phyloP scores from a whole-genome alignment of 1,140 invertebrate genomes.

The Drosophila bocki region DNA sequence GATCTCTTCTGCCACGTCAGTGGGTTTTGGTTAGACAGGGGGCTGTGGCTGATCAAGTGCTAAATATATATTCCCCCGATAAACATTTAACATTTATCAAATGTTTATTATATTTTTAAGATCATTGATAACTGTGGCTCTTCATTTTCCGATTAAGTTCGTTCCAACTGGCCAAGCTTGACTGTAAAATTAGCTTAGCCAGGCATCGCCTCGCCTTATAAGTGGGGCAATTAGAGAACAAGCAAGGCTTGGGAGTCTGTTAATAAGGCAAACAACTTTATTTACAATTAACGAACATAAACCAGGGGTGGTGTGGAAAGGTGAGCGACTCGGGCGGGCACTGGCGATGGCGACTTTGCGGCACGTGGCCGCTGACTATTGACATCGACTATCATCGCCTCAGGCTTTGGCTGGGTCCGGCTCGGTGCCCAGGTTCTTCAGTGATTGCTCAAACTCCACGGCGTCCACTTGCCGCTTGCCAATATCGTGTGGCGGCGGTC shows the following conservation, averaged over 20 bases:
- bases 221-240: conserved; percentile 32
- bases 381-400: neutral
- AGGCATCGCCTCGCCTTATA: conserved; percentile 18
- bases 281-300: conserved; percentile 73
- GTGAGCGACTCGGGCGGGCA: conserved; percentile 17
- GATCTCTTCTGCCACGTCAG: conserved; percentile 10
- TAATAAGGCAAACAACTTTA: conserved; percentile 79
- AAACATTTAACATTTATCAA: neutral
- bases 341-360: neutral
- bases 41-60: neutral
- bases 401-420: conserved; percentile 31
- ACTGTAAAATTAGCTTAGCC: conserved; percentile 1
- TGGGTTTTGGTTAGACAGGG: neutral
- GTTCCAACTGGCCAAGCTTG: neutral
- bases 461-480: conserved; percentile 92
- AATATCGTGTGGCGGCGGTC: conserved; percentile 93
- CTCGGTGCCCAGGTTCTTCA: conserved; percentile 84
- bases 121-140: no score
- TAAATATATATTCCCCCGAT: neutral
- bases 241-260: conserved; percentile 29
- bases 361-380: conserved; percentile 6
- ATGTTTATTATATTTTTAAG: neutral
- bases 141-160: no score
- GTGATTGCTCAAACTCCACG: conserved; percentile 91
- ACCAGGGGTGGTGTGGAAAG: conserved; percentile 26